phyloP scores from a whole-genome alignment of 2,888 invertebrate species.

The Parapristionchus giblindavisi region DNA sequence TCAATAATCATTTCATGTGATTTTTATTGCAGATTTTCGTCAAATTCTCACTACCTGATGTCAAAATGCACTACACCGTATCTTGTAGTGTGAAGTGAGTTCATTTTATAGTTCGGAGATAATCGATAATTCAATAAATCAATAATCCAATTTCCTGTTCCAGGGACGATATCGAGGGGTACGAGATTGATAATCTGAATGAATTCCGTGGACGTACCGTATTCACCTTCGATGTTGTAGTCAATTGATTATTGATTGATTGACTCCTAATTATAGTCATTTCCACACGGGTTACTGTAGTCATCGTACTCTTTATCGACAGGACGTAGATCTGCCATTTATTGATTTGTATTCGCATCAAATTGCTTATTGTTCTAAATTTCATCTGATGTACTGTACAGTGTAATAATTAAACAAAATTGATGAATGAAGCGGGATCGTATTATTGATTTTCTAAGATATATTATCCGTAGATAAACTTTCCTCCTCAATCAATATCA shows the following conservation, averaged over 20 bases:
- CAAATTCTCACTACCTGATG: slow-evolving; percentile 28
- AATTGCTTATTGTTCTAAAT: too few relatives aligned
- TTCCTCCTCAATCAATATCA: not conserved
- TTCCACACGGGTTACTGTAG: slow-evolving; percentile 24
- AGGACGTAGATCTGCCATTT: not conserved
- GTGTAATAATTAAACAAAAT: too few relatives aligned
- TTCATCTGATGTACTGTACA: too few relatives aligned
- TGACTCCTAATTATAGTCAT: not conserved
- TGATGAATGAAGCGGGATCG: not conserved
- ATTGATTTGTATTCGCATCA: not conserved
- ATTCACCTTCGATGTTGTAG: slow-evolving; percentile 26
- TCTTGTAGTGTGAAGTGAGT: slow-evolving; percentile 25
- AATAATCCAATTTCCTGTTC: not conserved
- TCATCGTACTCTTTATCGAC: too few relatives aligned
- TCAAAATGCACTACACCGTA: slow-evolving; percentile 34
- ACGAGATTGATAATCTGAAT: slow-evolving; percentile 13
- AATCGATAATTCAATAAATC: not conserved
- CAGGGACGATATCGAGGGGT: slow-evolving; percentile 27
- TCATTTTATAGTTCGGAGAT: not conserved
- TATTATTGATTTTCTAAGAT: not conserved
- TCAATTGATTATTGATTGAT: not conserved
- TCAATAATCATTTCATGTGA: not conserved
- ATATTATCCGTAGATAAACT: not conserved
- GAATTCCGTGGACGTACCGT: slow-evolving; percentile 22
- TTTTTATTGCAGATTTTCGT: slow-evolving; percentile 25